Evolutionary conservation across 2,888 invertebrate genomes (phyloP).

Genomic region (Harpagoxenus sublaevis): DNA sequence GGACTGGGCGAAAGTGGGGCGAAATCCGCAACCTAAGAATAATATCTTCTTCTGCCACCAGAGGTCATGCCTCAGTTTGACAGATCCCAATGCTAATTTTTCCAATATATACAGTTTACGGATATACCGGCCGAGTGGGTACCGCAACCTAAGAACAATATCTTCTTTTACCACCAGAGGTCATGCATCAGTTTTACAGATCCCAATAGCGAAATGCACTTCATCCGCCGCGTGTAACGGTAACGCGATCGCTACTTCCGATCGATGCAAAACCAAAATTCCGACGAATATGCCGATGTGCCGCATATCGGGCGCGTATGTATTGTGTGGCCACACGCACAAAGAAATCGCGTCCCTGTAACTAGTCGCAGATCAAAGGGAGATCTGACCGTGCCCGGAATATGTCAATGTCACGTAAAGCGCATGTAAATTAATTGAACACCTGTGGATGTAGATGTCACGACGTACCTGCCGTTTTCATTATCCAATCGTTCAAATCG

Average conservation of each 20-base stretch:
- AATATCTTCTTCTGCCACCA: too few species aligned
- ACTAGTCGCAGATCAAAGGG: slow-evolving; percentile 62
- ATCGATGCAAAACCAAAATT: slow-evolving; percentile 48
- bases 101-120: too few species aligned
- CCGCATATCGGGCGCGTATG: slow-evolving; percentile 13
- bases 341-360: slow-evolving; percentile 53
- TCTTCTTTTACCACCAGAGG: too few species aligned
- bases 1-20: too few species aligned
- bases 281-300: slow-evolving; percentile 33
- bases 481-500: slow-evolving; percentile 70
- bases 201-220: slow-evolving; percentile 26
- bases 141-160: too few species aligned
- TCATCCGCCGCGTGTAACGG: slow-evolving; percentile 2
- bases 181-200: too few species aligned
- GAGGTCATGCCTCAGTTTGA: too few species aligned
- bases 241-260: slow-evolving; percentile 33
- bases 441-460: slow-evolving; percentile 79
- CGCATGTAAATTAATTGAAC: slow-evolving; percentile 82
- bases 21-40: too few species aligned
- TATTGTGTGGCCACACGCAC: slow-evolving; percentile 26
- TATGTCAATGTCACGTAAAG: slow-evolving; percentile 81
- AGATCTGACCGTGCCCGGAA: slow-evolving; percentile 71
- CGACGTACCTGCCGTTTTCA: slow-evolving; percentile 69
- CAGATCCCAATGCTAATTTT: too few species aligned
- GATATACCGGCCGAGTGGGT: too few species aligned